These are phyloP conservation scores for Dendrolimus kikuchii DNA, from an alignment of 1,140 invertebrate genomes.

Conservation along the genomic window DNA sequence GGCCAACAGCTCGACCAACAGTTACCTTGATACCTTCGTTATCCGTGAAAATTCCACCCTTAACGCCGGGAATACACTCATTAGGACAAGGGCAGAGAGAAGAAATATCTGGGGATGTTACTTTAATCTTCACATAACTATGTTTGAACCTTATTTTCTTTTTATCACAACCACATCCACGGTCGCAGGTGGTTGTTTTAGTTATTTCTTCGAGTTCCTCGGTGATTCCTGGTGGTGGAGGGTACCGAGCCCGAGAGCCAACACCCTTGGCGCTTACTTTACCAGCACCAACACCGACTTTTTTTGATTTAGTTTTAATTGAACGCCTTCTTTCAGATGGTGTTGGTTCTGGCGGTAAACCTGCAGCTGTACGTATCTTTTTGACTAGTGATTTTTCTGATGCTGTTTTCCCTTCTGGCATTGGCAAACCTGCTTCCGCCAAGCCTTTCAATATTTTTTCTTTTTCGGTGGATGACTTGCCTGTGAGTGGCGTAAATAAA, in stretches of 20 bases:
- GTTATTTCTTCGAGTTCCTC: slow-evolving; percentile 39
- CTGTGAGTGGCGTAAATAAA: slow-evolving; percentile 16
- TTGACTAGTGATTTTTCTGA: slow-evolving; percentile 23
- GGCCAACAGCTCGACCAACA: slow-evolving; percentile 33
- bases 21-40: slow-evolving; percentile 52
- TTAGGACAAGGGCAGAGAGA: slow-evolving; percentile 42
- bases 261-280: slow-evolving; percentile 16
- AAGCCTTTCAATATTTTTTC: slow-evolving; percentile 24
- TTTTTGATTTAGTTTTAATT: slow-evolving; percentile 30
- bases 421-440: slow-evolving; percentile 13
- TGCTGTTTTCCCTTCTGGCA: slow-evolving; percentile 19
- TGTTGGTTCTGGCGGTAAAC: slow-evolving; percentile 10
- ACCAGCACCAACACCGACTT: slow-evolving; percentile 11
- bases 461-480: slow-evolving; percentile 19
- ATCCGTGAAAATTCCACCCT: slow-evolving; percentile 41
- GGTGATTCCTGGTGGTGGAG: slow-evolving; percentile 20
- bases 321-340: slow-evolving; percentile 23
- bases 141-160: slow-evolving; percentile 58
- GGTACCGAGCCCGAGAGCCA: slow-evolving; percentile 3
- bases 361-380: slow-evolving; percentile 16
- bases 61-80: slow-evolving; percentile 44
- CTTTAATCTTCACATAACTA: slow-evolving; percentile 50
- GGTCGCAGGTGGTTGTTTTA: slow-evolving; percentile 45
- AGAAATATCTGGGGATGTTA: slow-evolving; percentile 52
- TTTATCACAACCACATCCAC: slow-evolving; percentile 48